Evolutionary conservation across 2,888 invertebrate species (phyloP).

Genomic region (Allygus modestus): DNA sequence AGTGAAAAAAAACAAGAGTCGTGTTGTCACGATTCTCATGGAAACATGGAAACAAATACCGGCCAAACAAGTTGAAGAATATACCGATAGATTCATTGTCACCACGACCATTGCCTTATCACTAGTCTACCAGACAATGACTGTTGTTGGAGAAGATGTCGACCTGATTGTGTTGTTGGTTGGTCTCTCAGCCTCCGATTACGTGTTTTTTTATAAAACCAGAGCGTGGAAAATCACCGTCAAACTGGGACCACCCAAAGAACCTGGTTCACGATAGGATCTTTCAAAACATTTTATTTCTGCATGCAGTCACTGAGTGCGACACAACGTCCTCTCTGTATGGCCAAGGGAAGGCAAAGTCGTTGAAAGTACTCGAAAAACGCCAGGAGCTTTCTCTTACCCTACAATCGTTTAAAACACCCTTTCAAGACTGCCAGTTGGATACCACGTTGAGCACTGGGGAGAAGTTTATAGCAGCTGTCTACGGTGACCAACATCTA

Average conservation of each 20-base stretch:
- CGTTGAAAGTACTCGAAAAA: background rate
- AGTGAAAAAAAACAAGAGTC: slow-evolving; percentile 25
- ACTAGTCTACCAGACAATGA: background rate
- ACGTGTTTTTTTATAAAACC: background rate
- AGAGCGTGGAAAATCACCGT: no score
- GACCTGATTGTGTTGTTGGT: background rate
- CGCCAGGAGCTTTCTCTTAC: no score
- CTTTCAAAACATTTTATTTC: background rate
- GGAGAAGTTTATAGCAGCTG: no score
- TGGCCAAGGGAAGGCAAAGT: background rate
- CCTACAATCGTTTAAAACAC: no score
- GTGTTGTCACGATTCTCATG: background rate
- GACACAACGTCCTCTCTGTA: background rate
- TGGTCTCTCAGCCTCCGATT: background rate
- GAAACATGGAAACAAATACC: slow-evolving; percentile 29
- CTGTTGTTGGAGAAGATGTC: background rate
- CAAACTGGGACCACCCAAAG: background rate
- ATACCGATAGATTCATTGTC: slow-evolving; percentile 65
- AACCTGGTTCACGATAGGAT: background rate
- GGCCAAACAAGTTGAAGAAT: slow-evolving; percentile 62
- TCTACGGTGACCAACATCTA: no score
- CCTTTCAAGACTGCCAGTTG: no score
- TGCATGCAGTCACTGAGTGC: background rate
- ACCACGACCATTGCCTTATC: slow-evolving; percentile 26
- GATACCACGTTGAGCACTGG: no score